Evolutionary conservation across 2,797 vertebrate species (phyloP).

Genomic region (Megalops cyprinoides): DNA sequence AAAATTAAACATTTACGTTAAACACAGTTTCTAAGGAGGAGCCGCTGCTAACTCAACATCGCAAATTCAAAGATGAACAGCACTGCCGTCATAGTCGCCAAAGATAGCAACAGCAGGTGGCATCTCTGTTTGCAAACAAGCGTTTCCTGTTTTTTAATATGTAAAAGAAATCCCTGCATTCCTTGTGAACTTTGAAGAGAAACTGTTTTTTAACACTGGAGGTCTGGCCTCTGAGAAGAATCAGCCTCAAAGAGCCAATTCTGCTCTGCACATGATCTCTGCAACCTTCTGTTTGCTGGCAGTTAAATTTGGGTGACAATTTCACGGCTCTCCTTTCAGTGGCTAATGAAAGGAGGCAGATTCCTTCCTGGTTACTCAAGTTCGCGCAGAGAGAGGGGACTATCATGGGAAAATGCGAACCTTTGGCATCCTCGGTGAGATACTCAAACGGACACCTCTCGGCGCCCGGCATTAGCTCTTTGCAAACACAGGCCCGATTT

Average conservation of each 20-base stretch:
- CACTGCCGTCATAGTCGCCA: neutral
- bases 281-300: slow-evolving; percentile 70
- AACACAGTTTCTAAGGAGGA: neutral
- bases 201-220: slow-evolving; percentile 61
- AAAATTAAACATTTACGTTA: neutral
- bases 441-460: slow-evolving; percentile 62
- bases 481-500: slow-evolving; percentile 72
- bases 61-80: slow-evolving; percentile 10
- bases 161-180: slow-evolving; percentile 61
- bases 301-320: slow-evolving; percentile 76
- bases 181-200: slow-evolving; percentile 58
- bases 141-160: slow-evolving; percentile 56
- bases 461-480: slow-evolving; percentile 61
- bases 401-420: slow-evolving; percentile 80
- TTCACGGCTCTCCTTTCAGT: slow-evolving; percentile 80
- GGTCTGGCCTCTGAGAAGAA: slow-evolving; percentile 41
- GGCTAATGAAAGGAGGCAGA: slow-evolving; percentile 74
- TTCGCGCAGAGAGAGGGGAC: slow-evolving; percentile 42
- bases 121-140: slow-evolving; percentile 3
- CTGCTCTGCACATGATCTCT: slow-evolving; percentile 31
- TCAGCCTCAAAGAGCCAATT: slow-evolving; percentile 53
- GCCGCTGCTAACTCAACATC: neutral
- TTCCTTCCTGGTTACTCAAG: slow-evolving; percentile 81
- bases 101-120: slow-evolving; percentile 2
- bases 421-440: slow-evolving; percentile 73